phyloP scores from a whole-genome alignment of 2,113 vertebrate species.

The Acrocephalus kingi region DNA sequence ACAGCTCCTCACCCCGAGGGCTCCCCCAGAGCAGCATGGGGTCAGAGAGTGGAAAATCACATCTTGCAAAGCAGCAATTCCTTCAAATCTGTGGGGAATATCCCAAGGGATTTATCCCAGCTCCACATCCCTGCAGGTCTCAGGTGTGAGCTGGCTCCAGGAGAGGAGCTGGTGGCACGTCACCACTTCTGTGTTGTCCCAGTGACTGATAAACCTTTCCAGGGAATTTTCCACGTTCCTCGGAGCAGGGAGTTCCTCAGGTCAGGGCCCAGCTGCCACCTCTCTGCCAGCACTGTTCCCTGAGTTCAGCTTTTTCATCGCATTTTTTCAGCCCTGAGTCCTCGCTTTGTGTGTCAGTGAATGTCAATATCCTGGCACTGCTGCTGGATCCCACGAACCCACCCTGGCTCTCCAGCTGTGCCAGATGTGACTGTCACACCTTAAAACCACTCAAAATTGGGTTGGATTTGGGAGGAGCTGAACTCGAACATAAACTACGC shows the following conservation, averaged over 20 bases:
- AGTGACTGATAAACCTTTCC: not conserved
- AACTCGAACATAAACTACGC: accelerated
- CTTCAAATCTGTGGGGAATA: accelerated
- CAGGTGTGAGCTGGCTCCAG: not conserved
- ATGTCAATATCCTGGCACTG: accelerated
- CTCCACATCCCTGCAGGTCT: accelerated
- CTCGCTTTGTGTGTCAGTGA: accelerated
- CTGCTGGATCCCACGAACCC: not conserved
- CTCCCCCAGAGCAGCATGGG: accelerated
- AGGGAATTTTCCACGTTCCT: not conserved
- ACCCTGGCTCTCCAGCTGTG: not conserved
- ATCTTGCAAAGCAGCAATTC: accelerated
- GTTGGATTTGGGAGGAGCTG: not conserved
- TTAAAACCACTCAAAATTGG: accelerated
- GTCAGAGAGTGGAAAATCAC: accelerated
- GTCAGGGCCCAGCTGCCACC: not conserved
- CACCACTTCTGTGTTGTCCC: accelerated
- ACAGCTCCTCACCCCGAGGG: not conserved
- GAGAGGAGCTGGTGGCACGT: not conserved
- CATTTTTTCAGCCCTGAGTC: not conserved
- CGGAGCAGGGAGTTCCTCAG: accelerated
- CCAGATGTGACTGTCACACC: not conserved
- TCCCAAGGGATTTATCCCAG: accelerated
- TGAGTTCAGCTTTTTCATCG: accelerated
- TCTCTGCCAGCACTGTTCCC: accelerated